Evolutionary conservation across 2,888 invertebrate genomes (phyloP).

Genomic region (Eulithis testata): DNA sequence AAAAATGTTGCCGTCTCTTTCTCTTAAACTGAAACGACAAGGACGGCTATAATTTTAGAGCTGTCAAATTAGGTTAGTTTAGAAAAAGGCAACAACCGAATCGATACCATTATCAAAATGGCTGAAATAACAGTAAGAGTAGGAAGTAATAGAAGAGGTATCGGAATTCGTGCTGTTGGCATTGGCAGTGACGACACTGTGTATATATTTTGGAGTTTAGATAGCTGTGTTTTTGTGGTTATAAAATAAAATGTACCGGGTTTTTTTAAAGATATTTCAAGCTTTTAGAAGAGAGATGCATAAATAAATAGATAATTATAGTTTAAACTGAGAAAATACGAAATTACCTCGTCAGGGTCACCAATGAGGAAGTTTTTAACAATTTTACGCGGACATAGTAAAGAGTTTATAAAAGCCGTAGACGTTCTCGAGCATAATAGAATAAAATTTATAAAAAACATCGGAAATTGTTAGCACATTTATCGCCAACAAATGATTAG

Average conservation of each 20-base stretch:
- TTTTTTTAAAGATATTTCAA: background rate
- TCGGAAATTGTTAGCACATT: conserved; percentile 14
- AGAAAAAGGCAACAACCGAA: too few species aligned
- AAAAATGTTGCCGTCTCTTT: too few species aligned
- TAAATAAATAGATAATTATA: background rate
- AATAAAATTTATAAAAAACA: background rate
- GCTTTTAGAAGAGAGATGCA: background rate
- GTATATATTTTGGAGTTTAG: background rate
- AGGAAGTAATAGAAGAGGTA: conserved; percentile 3
- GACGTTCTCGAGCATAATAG: background rate
- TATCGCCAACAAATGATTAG: background rate
- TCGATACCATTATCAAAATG: too few species aligned
- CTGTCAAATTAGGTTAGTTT: too few species aligned
- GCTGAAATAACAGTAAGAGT: background rate
- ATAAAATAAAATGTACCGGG: background rate
- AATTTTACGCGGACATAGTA: background rate
- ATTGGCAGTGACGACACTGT: conserved; percentile 6
- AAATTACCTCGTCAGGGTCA: background rate
- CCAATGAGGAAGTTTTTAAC: background rate
- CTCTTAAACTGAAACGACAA: too few species aligned
- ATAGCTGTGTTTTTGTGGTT: conserved; percentile 12
- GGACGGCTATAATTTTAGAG: too few species aligned
- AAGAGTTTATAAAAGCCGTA: background rate
- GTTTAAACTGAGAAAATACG: background rate
- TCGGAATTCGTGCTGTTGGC: conserved; percentile 1